Evolutionary conservation across 2,888 invertebrate species (phyloP).

Genomic region (Serripes groenlandicus): DNA sequence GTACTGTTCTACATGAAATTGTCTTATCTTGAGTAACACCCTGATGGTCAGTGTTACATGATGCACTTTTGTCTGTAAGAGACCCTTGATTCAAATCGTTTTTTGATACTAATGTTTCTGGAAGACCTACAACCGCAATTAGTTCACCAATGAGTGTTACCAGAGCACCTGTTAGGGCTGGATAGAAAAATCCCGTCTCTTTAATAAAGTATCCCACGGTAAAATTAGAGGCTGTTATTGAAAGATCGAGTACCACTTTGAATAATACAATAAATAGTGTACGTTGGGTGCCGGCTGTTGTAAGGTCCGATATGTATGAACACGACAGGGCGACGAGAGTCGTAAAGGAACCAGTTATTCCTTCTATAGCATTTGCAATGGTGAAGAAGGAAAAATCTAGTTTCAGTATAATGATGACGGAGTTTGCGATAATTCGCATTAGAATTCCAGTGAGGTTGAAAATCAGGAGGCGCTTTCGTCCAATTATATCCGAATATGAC

Average conservation of each 20-base stretch:
- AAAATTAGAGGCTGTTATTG: conserved; percentile 34
- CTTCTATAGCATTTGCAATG: conserved; percentile 43
- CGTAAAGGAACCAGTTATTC: conserved; percentile 44
- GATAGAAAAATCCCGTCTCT: conserved; percentile 44
- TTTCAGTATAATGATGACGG: conserved; percentile 32
- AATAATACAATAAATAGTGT: conserved; percentile 52
- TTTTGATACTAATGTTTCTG: conserved; percentile 38
- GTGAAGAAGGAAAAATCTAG: conserved; percentile 33
- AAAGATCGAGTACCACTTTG: conserved; percentile 45
- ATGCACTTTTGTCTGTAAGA: too few relatives aligned
- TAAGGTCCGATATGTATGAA: conserved; percentile 56
- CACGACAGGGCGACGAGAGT: conserved; percentile 45
- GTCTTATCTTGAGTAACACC: background rate
- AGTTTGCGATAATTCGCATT: conserved; percentile 11
- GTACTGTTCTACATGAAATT: background rate
- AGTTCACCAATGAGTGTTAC: conserved; percentile 17
- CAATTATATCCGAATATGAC: conserved; percentile 59
- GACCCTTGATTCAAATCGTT: background rate
- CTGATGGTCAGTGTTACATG: background rate
- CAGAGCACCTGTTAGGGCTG: conserved; percentile 15
- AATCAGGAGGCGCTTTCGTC: conserved; percentile 54
- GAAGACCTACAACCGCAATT: conserved; percentile 29
- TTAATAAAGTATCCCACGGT: conserved; percentile 51
- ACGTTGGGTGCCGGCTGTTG: conserved; percentile 37
- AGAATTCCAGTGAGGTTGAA: conserved; percentile 30